Evolutionary conservation across 2,797 vertebrate genomes (phyloP), one percentile per base, ranked within the genome.

Genomic region (Phoebastria nigripes): DNA sequence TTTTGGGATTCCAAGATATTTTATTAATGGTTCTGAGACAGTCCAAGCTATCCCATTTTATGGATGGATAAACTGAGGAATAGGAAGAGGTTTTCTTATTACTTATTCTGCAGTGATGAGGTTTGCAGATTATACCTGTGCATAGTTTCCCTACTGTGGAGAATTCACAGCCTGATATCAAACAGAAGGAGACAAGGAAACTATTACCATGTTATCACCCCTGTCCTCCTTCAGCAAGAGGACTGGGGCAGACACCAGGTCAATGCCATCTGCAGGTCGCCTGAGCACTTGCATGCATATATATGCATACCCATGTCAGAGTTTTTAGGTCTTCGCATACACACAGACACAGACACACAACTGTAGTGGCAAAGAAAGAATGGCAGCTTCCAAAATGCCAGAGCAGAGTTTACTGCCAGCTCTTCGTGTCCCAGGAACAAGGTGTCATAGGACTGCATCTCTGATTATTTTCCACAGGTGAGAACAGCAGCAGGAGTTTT

Each of bases 131-230:
- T 35, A 17, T 33, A 66, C 25, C 8, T 82, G 25, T 37, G 46
- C 15, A 6, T 51, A 67, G 33, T 88, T 86, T 74, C 15, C 11
- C 41, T 61, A 56, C 65, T 52, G 26, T 49, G 44, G 52, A 59
- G 52, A 77, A 66, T 71, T 86, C 52, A 16, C 33, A 65, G 49
- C 37, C 49, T 79, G 49, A 9, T 74, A 28, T 15, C 46, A 83
- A 86, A 39, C 12, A 46, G 58, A 14, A 81, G 29, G 51, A 82
- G 62, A 49, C 41, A 84, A 76, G 59, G 44, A 77, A 63, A 49
- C 20, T 15, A 7, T 44, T 72, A 26, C 6, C 3, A 0, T 47
- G 6, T 55, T 66, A 11, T 21, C 21, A 31, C 42, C 6, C 21
- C 8, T 41, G 37, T 39, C 21, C 29, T 58, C 37, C 33, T 63